Percentiles rank a stretch among this genome's conserved stretches.
phyloP scores from a whole-genome alignment of 2,888 invertebrate genomes.

The Sericinus montela region DNA sequence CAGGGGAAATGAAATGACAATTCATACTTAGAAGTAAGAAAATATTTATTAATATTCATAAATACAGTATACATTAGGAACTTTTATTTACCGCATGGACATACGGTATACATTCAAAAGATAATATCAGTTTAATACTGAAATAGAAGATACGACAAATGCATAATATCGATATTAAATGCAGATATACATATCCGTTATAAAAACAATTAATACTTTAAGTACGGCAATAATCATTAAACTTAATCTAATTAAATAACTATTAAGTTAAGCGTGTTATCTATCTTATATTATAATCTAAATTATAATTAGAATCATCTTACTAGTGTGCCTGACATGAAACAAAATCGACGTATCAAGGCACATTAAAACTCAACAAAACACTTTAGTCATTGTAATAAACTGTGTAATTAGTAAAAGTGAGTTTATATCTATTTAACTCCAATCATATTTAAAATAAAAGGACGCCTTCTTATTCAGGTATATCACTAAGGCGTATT shows the following conservation, averaged over 20 bases:
- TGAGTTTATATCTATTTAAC: too few relatives aligned
- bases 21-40: background rate
- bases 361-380: too few relatives aligned
- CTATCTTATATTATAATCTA: too few relatives aligned
- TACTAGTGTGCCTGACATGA: too few relatives aligned
- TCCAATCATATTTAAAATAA: too few relatives aligned
- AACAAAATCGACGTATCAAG: too few relatives aligned
- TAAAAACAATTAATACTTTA: slow-evolving; percentile 25
- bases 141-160: slow-evolving; percentile 11
- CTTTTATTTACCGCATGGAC: background rate
- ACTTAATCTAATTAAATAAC: background rate
- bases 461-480: slow-evolving; percentile 49
- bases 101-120: background rate
- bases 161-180: slow-evolving; percentile 15
- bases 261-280: background rate
- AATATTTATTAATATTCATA: slow-evolving; percentile 8
- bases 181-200: slow-evolving; percentile 9
- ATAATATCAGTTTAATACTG: slow-evolving; percentile 19
- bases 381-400: too few relatives aligned
- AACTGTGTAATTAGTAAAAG: too few relatives aligned
- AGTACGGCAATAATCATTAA: slow-evolving; percentile 22
- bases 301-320: too few relatives aligned
- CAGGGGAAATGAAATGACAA: background rate
- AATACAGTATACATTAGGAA: slow-evolving; percentile 10
- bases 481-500: slow-evolving; percentile 78